Conservation (phyloP, 2,797 vertebrate genomes). For the Acestrorhynchus altus region DNA sequence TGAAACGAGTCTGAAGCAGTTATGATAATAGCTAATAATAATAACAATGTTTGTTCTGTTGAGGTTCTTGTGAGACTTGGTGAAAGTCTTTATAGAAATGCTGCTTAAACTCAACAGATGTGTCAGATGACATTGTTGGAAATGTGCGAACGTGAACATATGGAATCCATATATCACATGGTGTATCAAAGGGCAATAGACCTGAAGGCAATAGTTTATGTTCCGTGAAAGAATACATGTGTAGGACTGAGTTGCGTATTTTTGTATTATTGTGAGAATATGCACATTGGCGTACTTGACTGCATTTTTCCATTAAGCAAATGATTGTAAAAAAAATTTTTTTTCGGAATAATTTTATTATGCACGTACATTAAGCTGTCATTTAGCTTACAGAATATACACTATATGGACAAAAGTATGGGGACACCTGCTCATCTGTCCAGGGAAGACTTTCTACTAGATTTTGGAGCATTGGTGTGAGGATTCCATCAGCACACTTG, state of each 20-base stretch:
- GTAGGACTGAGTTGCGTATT: constrained; percentile 19
- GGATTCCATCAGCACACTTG: too few species aligned
- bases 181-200: constrained; percentile 54
- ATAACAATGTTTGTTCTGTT: neutral
- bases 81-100: constrained; percentile 2
- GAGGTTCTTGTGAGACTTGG: neutral
- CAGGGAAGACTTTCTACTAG: too few species aligned
- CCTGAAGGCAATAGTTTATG: constrained; percentile 48
- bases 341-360: neutral
- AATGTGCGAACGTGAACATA: constrained; percentile 1
- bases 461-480: too few species aligned
- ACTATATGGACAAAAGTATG: too few species aligned
- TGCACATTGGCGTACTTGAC: constrained; percentile 12
- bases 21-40: neutral
- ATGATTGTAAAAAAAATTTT: constrained; percentile 12
- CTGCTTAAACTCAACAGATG: constrained; percentile 25
- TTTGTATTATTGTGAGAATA: neutral
- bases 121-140: neutral
- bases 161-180: constrained; percentile 4
- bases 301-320: constrained; percentile 3
- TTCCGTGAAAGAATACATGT: constrained; percentile 34
- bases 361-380: neutral
- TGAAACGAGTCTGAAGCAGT: neutral
- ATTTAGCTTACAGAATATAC: neutral
- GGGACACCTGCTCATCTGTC: too few species aligned